These are phyloP conservation scores for Drosophila murphyi DNA, from an alignment of 1,140 invertebrate genomes.

Conservation along the genomic window DNA sequence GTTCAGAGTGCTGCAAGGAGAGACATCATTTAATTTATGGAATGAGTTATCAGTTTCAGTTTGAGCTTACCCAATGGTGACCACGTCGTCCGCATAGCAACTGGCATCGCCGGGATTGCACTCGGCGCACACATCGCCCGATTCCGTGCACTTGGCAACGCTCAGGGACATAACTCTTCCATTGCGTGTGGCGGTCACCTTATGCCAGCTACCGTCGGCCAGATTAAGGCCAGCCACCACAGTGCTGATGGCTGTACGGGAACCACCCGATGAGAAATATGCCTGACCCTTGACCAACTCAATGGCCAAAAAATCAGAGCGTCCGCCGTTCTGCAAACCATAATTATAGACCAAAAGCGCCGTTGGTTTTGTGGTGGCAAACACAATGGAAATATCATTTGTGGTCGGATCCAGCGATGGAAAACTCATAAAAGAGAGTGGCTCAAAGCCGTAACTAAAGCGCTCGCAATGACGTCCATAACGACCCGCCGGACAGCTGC, in stretches of 20 bases:
- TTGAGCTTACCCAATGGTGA: slow-evolving; percentile 90
- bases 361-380: slow-evolving; percentile 95
- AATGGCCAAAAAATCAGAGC: slow-evolving; percentile 96
- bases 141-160: slow-evolving; percentile 91
- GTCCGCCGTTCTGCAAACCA: slow-evolving; percentile 92
- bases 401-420: slow-evolving; percentile 92
- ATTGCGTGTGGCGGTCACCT: slow-evolving; percentile 95
- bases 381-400: slow-evolving; percentile 95
- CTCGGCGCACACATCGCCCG: slow-evolving; percentile 93
- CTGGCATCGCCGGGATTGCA: slow-evolving; percentile 91
- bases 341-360: slow-evolving; percentile 96
- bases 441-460: slow-evolving; percentile 94
- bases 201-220: slow-evolving; percentile 95
- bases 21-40: background rate
- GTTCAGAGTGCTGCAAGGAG: slow-evolving; percentile 91
- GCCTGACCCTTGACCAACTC: slow-evolving; percentile 93
- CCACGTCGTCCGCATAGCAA: slow-evolving; percentile 93
- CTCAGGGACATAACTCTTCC: slow-evolving; percentile 93
- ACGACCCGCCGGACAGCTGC: slow-evolving; percentile 93
- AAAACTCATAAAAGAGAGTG: slow-evolving; percentile 95
- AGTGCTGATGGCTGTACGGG: slow-evolving; percentile 92
- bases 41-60: background rate
- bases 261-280: slow-evolving; percentile 95
- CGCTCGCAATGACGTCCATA: slow-evolving; percentile 96
- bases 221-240: slow-evolving; percentile 89